Evolutionary conservation across 2,888 invertebrate species (phyloP).

Genomic region (Eristalis arbustorum): DNA sequence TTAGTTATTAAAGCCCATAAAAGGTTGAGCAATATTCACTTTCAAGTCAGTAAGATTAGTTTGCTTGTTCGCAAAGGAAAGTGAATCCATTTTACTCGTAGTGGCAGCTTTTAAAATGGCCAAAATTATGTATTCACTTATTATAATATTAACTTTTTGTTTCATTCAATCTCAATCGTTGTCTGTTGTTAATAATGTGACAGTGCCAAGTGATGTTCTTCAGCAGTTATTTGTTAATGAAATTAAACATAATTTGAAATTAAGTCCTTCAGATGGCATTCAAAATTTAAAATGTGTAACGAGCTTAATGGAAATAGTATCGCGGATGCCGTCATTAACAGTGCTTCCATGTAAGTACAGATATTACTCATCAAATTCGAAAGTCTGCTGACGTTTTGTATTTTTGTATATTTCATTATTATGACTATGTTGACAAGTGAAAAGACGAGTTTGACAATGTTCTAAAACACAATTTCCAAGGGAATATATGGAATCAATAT

Average conservation of each 20-base stretch:
- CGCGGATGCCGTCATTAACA: conserved; percentile 5
- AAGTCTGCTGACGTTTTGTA: too few species aligned
- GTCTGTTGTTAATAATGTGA: conserved; percentile 32
- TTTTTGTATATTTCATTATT: too few species aligned
- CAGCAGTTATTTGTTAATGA: conserved; percentile 31
- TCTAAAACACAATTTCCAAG: too few species aligned
- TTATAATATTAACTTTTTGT: conserved; percentile 6
- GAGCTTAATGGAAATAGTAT: conserved; percentile 14
- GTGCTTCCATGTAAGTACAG: conserved; percentile 43
- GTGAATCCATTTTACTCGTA: not conserved
- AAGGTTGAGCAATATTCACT: not conserved
- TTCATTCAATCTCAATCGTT: not conserved
- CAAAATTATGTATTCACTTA: not conserved
- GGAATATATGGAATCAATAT: too few species aligned
- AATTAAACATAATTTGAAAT: conserved; percentile 13
- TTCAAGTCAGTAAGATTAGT: not conserved
- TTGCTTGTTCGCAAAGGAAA: not conserved
- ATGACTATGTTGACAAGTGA: too few species aligned
- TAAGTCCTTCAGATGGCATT: not conserved
- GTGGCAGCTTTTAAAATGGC: not conserved
- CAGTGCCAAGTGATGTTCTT: conserved; percentile 27
- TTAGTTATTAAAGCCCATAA: not conserved
- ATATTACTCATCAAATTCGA: too few species aligned
- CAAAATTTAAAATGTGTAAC: conserved; percentile 23
- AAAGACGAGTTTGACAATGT: too few species aligned